Evolutionary conservation across 23 tunicate species (phyloP).

Genomic region (Ascidia mentula): DNA sequence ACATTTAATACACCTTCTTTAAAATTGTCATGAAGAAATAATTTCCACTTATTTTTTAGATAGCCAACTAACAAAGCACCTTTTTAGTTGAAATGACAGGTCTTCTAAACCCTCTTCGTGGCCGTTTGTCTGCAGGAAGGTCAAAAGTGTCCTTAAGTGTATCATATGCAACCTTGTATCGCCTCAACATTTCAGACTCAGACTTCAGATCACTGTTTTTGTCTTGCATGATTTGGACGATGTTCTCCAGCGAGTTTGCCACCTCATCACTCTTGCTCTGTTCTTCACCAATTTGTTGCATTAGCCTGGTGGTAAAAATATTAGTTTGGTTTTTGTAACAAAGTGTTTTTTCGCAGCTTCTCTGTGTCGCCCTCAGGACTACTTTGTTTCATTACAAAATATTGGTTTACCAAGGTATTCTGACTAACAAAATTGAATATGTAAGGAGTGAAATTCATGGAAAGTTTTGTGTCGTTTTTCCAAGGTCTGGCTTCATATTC

Average conservation of each 20-base stretch:
- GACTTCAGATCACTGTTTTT: constrained; percentile 18
- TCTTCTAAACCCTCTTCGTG: constrained; percentile 78
- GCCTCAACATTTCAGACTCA: constrained; percentile 35
- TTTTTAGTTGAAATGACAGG: constrained; percentile 87
- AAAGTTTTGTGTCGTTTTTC: too few species aligned
- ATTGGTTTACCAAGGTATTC: too few species aligned
- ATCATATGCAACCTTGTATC: constrained; percentile 76
- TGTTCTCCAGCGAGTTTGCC: neutral
- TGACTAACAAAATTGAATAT: too few species aligned
- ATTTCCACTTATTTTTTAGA: too few species aligned
- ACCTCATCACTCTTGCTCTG: constrained; percentile 5
- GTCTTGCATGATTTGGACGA: constrained; percentile 1
- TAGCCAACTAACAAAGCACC: constrained; percentile 19
- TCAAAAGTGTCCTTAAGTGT: constrained; percentile 80
- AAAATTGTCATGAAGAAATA: too few species aligned
- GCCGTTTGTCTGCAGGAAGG: constrained; percentile 83
- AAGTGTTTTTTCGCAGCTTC: too few species aligned
- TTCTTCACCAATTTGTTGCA: constrained; percentile 10
- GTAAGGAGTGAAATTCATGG: too few species aligned
- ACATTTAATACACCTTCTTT: neutral
- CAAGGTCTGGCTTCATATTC: too few species aligned
- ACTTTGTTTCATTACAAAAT: too few species aligned
- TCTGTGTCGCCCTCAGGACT: too few species aligned
- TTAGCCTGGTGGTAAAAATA: too few species aligned
- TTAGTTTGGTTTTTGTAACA: too few species aligned